phyloP scores from a whole-genome alignment of 2,113 vertebrate genomes.

The Pardalotus punctatus region DNA sequence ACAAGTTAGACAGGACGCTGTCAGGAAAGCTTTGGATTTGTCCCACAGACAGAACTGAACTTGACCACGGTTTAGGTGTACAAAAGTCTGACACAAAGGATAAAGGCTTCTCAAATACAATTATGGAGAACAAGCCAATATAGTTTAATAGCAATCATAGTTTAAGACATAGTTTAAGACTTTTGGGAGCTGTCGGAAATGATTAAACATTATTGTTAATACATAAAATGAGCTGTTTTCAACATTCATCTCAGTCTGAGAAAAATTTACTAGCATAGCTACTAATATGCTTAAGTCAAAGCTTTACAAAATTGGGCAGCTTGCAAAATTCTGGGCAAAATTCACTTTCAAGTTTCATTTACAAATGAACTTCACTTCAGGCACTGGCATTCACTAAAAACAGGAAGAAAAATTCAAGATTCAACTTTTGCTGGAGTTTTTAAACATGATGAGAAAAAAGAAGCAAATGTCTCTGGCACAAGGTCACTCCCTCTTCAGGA shows the following conservation, averaged over 20 bases:
- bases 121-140: background rate
- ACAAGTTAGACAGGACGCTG: background rate
- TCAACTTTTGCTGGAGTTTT: background rate
- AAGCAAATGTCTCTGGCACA: background rate
- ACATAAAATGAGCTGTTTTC: background rate
- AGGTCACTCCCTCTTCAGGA: background rate
- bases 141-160: background rate
- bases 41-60: background rate
- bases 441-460: background rate
- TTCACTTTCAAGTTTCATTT: background rate
- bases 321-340: background rate
- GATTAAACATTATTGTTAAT: background rate
- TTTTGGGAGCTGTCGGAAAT: background rate
- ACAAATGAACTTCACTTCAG: background rate
- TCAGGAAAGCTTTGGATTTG: background rate
- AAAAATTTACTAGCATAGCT: background rate
- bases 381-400: background rate
- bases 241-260: background rate
- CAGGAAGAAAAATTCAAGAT: background rate
- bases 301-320: background rate
- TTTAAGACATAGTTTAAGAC: background rate
- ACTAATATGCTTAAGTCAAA: background rate
- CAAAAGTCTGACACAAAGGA: background rate
- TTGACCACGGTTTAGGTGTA: background rate
- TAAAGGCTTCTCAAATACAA: background rate